Evolutionary conservation across 2,113 vertebrate species (phyloP).

Genomic region (Fulica atra): DNA sequence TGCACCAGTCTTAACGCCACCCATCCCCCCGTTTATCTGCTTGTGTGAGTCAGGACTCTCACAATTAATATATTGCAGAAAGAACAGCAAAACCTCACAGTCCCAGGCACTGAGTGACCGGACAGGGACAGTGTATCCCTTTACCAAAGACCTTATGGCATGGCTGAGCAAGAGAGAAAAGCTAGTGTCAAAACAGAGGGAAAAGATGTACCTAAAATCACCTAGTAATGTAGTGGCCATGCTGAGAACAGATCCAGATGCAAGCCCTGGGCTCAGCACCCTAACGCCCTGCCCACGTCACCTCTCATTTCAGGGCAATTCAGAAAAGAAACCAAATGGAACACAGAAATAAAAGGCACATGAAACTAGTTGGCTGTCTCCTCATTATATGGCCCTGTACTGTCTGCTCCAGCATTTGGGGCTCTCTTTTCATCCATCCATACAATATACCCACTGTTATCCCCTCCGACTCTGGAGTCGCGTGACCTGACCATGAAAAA

Average conservation of each 20-base stretch:
- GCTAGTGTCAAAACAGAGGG: not conserved
- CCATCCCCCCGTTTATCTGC: not conserved
- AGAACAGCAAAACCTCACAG: not conserved
- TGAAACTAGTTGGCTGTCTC: not conserved
- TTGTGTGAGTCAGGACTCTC: not conserved
- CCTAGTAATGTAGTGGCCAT: not conserved
- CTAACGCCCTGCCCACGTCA: not conserved
- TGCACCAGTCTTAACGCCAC: not conserved
- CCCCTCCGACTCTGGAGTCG: not conserved
- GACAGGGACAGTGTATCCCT: not conserved
- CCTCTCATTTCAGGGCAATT: not conserved
- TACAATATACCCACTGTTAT: constrained; percentile 58
- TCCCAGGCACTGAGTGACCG: not conserved
- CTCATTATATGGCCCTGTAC: not conserved
- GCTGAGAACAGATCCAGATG: not conserved
- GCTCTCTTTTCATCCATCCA: constrained; percentile 7
- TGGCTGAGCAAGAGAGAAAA: not conserved
- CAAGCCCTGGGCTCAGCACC: not conserved
- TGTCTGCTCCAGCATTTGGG: not conserved
- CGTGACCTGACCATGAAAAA: constrained; percentile 38
- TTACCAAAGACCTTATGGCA: not conserved
- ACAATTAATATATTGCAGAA: not conserved
- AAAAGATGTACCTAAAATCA: not conserved
- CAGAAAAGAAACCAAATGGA: not conserved
- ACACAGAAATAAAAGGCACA: not conserved